phyloP scores from a whole-genome alignment of 2,113 vertebrate species.

The Centrocercus urophasianus region DNA sequence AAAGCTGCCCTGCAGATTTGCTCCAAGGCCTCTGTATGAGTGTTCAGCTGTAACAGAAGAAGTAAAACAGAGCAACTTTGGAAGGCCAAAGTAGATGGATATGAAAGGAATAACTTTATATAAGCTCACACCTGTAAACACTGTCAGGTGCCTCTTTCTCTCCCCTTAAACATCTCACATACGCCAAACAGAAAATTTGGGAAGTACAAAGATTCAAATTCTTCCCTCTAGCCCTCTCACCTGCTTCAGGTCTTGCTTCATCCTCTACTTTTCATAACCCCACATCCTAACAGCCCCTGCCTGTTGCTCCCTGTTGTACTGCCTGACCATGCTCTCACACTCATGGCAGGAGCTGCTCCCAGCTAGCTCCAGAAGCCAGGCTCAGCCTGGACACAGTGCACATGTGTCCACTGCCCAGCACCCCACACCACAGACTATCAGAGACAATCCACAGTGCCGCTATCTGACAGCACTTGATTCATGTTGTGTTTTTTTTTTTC shows the following conservation, averaged over 20 bases:
- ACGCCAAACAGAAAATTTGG: background rate
- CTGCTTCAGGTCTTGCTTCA: background rate
- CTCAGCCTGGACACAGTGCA: fast-evolving
- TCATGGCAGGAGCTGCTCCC: background rate
- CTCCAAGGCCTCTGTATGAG: background rate
- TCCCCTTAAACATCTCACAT: background rate
- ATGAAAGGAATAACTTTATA: background rate
- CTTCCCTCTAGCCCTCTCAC: background rate
- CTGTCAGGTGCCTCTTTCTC: background rate
- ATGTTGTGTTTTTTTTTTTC: background rate
- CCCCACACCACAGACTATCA: background rate
- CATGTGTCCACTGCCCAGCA: background rate
- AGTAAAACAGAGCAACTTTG: background rate
- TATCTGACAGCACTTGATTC: background rate
- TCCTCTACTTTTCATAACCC: background rate
- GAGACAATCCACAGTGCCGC: background rate
- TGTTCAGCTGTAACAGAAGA: background rate
- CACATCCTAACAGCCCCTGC: background rate
- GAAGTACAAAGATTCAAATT: background rate
- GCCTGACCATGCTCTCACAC: too few relatives aligned
- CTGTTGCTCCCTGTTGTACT: background rate
- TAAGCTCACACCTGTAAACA: background rate
- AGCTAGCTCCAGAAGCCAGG: background rate
- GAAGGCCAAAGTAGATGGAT: background rate
- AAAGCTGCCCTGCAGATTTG: background rate